Base-by-base conservation (phyloP, 2,888 invertebrate genomes). In the Adineta ricciae region DNA sequence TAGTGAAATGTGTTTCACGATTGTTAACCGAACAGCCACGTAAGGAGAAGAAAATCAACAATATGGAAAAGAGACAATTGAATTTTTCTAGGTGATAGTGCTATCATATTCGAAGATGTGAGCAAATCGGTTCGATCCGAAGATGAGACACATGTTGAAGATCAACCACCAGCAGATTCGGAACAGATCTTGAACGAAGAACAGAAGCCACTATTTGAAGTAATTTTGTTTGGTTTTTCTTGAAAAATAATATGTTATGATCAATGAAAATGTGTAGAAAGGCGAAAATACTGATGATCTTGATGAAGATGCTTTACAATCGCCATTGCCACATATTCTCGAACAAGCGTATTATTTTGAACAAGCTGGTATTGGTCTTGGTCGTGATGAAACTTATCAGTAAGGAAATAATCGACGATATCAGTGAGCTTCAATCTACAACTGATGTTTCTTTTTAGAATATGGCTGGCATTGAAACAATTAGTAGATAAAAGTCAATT, bases 81-180 rank as follows among this genome's bases (percentile, higher is more conserved):
- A 0, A 2, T 14, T 64, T 64, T 19, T 64, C 46, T 46, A 64
- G 64, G n/a, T 41, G 82, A 96, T 91, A 93, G 94, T 0, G 93
- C 94, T 50, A 95, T 95, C 88, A 93, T 93, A 88, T 94, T 96
- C 89, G 96, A 96, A 90, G 94, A 95, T 88, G 94, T 94, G 89
- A 95, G 95, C 87, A 93, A 93, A 89, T 89, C 90, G 86, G 88
- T 90, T 36, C 89, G 88, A 86, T 88, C 89, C 85, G 89, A 89
- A 88, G 86, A 89, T 56, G 90, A 88, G 83, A 89, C 89, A 46
- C 19, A 73, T n/a, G n/a, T n/a, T 32, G 49, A 38, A 8, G 86
- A 86, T 64, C 32, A 56, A 52, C 82, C 84, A 0, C 32, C 50
- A 4, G 41, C 54, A 19, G 46, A 78, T 32, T 89, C 89, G 86